A percentile compares a stretch with the other conserved stretches of the same genome.
Evolutionary conservation across 2,888 invertebrate species (phyloP).

Genomic region (Spialia ferax): DNA sequence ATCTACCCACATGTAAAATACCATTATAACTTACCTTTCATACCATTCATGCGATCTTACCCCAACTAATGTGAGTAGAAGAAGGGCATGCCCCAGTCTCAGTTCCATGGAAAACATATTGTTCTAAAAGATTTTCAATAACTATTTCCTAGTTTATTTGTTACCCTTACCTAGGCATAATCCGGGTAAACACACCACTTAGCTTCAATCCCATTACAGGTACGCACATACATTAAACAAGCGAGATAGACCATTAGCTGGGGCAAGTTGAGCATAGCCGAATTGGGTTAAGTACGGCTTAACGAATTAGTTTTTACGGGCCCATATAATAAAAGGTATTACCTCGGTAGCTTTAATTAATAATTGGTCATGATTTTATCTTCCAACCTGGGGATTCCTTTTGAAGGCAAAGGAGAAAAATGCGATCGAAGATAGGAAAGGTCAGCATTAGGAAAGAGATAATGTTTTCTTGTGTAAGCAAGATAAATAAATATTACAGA

Average conservation of each 20-base stretch:
- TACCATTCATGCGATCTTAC: no score
- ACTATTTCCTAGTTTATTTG: background rate
- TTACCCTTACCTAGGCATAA: conserved; percentile 1
- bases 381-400: background rate
- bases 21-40: no score
- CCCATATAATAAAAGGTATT: conserved; percentile 1
- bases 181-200: conserved; percentile 4
- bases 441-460: no score
- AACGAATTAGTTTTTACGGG: conserved; percentile 5
- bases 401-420: background rate
- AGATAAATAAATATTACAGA: no score
- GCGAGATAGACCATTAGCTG: conserved; percentile 6
- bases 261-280: conserved; percentile 4
- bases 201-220: conserved; percentile 4
- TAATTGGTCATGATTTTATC: background rate
- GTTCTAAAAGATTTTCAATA: background rate
- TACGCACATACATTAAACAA: background rate
- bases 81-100: no score
- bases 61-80: no score
- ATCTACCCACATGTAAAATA: no score
- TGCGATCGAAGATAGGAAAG: background rate
- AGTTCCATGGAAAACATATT: no score
- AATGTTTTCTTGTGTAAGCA: no score
- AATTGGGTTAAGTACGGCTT: conserved; percentile 1
- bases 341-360: background rate